Conservation (phyloP, 2,113 vertebrate species). For the Elanoides forficatus region DNA sequence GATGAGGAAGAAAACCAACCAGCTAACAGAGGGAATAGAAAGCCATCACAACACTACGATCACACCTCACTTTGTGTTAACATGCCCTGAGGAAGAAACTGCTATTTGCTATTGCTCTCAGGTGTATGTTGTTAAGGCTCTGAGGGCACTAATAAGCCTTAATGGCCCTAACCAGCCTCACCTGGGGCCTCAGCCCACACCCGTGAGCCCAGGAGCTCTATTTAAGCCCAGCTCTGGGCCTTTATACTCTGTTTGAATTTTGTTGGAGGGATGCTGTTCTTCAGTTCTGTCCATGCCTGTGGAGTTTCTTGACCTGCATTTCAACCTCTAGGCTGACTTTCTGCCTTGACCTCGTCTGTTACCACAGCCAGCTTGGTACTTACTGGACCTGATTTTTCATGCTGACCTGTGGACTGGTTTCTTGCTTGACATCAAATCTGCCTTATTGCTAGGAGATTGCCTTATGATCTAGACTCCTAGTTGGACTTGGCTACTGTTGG, state of each 20-base stretch:
- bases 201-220: background rate
- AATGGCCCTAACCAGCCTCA: background rate
- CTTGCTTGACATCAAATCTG: background rate
- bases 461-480: background rate
- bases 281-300: rapidly evolving
- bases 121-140: rapidly evolving
- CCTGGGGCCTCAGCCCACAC: background rate
- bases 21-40: background rate
- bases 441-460: background rate
- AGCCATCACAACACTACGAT: background rate
- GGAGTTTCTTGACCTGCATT: background rate
- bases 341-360: rapidly evolving
- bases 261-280: rapidly evolving
- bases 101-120: background rate
- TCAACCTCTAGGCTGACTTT: rapidly evolving
- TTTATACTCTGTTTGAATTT: rapidly evolving
- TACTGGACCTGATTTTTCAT: background rate
- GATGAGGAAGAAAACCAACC: background rate
- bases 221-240: rapidly evolving
- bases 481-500: background rate
- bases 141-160: background rate
- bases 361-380: rapidly evolving
- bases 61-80: background rate
- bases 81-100: background rate
- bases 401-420: background rate